Evolutionary conservation across 2,888 invertebrate species (phyloP).

Genomic region (Strigamia transsilvanica): DNA sequence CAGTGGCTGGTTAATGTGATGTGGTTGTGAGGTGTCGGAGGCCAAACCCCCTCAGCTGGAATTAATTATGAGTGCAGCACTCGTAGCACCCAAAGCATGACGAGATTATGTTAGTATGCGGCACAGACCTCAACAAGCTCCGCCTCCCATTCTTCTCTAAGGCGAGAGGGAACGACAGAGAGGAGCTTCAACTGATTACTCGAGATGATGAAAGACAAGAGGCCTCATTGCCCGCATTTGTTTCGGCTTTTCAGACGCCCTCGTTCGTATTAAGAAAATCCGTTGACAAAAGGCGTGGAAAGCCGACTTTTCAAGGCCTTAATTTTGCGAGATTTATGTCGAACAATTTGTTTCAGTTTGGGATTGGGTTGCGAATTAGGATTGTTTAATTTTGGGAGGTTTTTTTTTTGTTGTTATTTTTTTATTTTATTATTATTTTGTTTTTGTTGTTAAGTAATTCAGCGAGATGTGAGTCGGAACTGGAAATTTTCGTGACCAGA

Average conservation of each 20-base stretch:
- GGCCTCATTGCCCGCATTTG: slow-evolving; percentile 20
- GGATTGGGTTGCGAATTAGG: too few relatives aligned
- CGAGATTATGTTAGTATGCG: slow-evolving; percentile 15
- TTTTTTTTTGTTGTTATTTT: too few relatives aligned
- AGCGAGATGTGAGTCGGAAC: not conserved
- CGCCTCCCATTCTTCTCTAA: not conserved
- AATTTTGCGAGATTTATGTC: too few relatives aligned
- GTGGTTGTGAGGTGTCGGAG: slow-evolving; percentile 20
- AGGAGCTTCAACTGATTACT: slow-evolving; percentile 13
- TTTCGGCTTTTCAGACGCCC: slow-evolving; percentile 20
- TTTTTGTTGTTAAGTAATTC: not conserved
- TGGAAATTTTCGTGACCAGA: not conserved
- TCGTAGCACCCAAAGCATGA: slow-evolving; percentile 14
- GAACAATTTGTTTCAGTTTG: too few relatives aligned
- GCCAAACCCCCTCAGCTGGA: slow-evolving; percentile 20
- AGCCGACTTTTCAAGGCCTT: not conserved
- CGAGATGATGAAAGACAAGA: slow-evolving; percentile 14
- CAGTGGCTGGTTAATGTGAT: slow-evolving; percentile 15
- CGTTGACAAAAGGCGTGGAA: not conserved
- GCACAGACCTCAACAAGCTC: not conserved
- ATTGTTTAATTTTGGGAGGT: too few relatives aligned
- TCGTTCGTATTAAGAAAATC: not conserved
- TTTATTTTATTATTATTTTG: not conserved
- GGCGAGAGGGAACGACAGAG: not conserved
- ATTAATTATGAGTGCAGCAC: slow-evolving; percentile 20